Evolutionary conservation across 1,140 invertebrate species (phyloP).

Genomic region (Harpegnathos saltator): DNA sequence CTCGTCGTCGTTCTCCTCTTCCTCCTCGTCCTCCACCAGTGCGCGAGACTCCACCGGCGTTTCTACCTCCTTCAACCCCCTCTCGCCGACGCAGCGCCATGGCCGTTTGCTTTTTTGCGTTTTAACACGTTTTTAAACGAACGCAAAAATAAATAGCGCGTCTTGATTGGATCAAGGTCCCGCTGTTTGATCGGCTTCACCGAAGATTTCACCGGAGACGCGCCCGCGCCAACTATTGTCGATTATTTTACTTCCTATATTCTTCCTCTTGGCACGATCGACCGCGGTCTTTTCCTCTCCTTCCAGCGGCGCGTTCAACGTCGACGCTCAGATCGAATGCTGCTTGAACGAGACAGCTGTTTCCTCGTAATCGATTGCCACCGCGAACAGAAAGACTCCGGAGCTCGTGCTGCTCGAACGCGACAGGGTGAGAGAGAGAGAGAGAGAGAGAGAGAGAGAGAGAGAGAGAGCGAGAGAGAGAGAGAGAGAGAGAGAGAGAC

Average conservation of each 20-base stretch:
- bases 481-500: neutral
- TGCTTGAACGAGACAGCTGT: constrained; percentile 33
- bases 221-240: constrained; percentile 23
- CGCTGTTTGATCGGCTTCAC: constrained; percentile 58
- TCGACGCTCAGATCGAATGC: constrained; percentile 23
- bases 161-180: constrained; percentile 68
- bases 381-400: constrained; percentile 8
- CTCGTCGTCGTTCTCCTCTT: constrained; percentile 53
- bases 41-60: constrained; percentile 57
- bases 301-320: neutral
- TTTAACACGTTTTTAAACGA: constrained; percentile 77
- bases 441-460: too few relatives aligned
- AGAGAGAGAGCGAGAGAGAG: too few relatives aligned
- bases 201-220: constrained; percentile 56
- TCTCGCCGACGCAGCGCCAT: constrained; percentile 12
- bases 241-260: constrained; percentile 41
- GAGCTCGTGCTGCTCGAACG: neutral
- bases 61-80: constrained; percentile 51
- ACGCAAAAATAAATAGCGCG: constrained; percentile 73
- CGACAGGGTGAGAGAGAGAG: too few relatives aligned
- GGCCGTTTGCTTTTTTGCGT: constrained; percentile 70
- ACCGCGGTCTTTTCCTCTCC: neutral
- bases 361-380: constrained; percentile 9
- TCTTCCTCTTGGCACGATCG: neutral
- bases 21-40: constrained; percentile 56